Percentiles rank a stretch among this genome's conserved stretches.
Conservation (phyloP, 2,888 invertebrate genomes). For the Coelogynopora nodosa region DNA sequence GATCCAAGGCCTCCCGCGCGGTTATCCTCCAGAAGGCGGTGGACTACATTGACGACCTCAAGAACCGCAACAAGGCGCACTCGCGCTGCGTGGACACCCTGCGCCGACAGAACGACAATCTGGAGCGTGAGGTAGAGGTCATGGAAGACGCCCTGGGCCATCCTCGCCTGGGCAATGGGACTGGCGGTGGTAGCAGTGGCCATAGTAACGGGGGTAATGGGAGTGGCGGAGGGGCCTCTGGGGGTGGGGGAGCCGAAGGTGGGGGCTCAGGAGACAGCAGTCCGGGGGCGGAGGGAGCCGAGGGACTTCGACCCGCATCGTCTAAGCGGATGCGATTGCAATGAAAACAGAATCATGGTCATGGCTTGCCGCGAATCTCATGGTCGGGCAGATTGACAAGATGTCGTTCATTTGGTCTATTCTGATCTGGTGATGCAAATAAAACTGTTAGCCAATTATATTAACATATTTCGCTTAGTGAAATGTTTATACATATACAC, state of each 20-base stretch:
- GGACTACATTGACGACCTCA: conserved; percentile 40
- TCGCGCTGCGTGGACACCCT: conserved; percentile 29
- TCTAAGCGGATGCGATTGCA: conserved; percentile 13
- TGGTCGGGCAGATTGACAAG: too few relatives aligned
- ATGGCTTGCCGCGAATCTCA: background rate
- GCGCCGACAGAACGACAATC: conserved; percentile 8
- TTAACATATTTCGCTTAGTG: too few relatives aligned
- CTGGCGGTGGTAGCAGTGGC: background rate
- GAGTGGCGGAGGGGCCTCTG: background rate
- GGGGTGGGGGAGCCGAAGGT: background rate
- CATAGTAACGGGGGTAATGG: background rate
- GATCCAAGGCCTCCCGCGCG: conserved; percentile 44
- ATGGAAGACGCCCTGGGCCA: background rate
- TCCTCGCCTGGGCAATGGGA: background rate
- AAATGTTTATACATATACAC: too few relatives aligned
- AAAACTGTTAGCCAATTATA: too few relatives aligned
- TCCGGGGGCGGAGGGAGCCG: background rate
- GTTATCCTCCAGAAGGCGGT: conserved; percentile 44
- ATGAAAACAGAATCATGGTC: background rate
- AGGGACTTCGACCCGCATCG: background rate
- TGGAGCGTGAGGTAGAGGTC: background rate
- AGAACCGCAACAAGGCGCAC: conserved; percentile 34
- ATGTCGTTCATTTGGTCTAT: too few relatives aligned
- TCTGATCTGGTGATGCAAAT: too few relatives aligned
- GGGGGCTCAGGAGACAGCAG: background rate